Evolutionary conservation across 2,797 vertebrate species (phyloP).

Genomic region (Clarias laeviceps): DNA sequence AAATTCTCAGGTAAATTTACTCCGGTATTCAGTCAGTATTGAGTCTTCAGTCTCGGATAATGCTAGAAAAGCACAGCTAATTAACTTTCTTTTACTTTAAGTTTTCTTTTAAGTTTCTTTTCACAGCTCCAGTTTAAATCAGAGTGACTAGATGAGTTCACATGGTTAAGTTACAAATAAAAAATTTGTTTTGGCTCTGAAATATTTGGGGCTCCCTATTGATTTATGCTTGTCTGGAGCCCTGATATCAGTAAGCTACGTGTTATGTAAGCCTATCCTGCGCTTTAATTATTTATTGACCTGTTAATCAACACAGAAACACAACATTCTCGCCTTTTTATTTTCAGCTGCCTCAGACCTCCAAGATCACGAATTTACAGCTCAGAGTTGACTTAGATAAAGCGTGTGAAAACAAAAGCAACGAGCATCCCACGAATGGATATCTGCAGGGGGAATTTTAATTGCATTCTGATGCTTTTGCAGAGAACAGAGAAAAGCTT

Average conservation of each 20-base stretch:
- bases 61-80: too few species aligned
- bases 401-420: neutral
- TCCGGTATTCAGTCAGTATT: too few species aligned
- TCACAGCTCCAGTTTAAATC: too few species aligned
- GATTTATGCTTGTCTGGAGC: too few species aligned
- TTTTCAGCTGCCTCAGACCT: neutral
- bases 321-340: neutral
- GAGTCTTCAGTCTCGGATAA: too few species aligned
- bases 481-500: neutral
- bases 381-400: neutral
- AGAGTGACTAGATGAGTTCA: too few species aligned
- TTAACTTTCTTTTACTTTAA: too few species aligned
- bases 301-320: neutral
- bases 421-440: neutral
- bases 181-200: too few species aligned
- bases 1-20: too few species aligned
- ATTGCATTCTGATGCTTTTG: neutral
- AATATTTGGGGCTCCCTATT: too few species aligned
- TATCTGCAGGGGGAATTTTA: neutral
- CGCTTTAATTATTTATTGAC: neutral
- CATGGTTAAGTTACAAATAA: too few species aligned
- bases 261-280: neutral
- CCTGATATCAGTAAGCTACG: neutral
- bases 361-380: neutral
- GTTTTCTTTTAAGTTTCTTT: too few species aligned